Base-by-base conservation (phyloP, 2,888 invertebrate genomes). In the Dynastes maya region DNA sequence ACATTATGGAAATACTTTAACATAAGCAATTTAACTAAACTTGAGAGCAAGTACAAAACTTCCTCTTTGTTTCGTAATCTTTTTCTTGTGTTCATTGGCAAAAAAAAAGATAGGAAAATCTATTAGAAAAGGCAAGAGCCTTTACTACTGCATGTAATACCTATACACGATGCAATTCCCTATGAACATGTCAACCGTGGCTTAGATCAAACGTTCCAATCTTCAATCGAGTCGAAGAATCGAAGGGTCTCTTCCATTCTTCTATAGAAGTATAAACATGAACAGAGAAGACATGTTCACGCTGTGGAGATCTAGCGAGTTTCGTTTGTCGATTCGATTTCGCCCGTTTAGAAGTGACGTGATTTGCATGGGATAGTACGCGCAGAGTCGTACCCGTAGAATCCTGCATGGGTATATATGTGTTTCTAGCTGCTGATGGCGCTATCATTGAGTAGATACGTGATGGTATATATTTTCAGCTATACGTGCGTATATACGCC, bases 281-380 rank as follows among this genome's bases (percentile, higher is more conserved):
- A 72, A 37, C 55, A 8, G 16, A 13, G 65, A 51, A 22, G 72
- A 58, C 72, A 45, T 58, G 72, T 58, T 72, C 55, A 58, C 58
- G 40, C 72, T 55, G 37, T 51, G 58, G 58, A 55, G 58, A 72
- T 40, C 58, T 27, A 37, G 58, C 32, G 9, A 40, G 58, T 45
- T 58, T 40, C 58, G 72, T 72, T 37, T 40, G 40, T 72, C 58
- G 16, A 72, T 72, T 58, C 58, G 37, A 58, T 40, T 37, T 11
- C 27, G 70, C 22, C 58, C 40, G 40, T 58, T 72, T 58, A 58
- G 58, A 58, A 58, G 58, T 22, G 72, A 37, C 71, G 58, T 71
- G 71, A 71, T 71, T 71, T 71, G 71, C 71, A 71, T 71, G 71
- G 71, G 71, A 71, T 13, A 51, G 71, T 45, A 16, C 22, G 22